Percentiles rank a stretch among this genome's conserved stretches.
Conservation (phyloP, 2,797 vertebrate species). For the Apogon hyalosoma region DNA sequence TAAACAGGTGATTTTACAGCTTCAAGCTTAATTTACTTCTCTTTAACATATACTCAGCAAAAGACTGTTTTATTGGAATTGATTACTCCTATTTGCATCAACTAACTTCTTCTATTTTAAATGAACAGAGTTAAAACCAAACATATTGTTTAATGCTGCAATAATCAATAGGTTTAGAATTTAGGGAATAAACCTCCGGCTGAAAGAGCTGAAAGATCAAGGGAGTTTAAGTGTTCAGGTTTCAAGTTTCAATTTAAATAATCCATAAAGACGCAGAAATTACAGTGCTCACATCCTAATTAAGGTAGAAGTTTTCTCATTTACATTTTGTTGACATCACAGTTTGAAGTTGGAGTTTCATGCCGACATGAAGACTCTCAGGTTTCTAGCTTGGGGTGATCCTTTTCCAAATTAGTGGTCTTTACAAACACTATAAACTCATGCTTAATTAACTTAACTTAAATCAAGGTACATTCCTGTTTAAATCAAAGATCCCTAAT, state of each 20-base stretch:
- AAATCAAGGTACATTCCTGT: slow-evolving; percentile 59
- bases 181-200: no score
- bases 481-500: slow-evolving; percentile 64
- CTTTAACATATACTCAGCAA: background rate
- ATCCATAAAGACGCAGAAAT: no score
- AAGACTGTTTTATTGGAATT: background rate
- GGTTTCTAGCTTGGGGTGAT: slow-evolving; percentile 42
- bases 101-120: background rate
- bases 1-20: slow-evolving; percentile 21
- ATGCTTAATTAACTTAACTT: slow-evolving; percentile 56
- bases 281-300: background rate
- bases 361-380: slow-evolving; percentile 39
- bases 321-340: slow-evolving; percentile 29
- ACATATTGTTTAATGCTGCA: no score
- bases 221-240: no score
- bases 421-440: slow-evolving; percentile 54
- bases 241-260: no score
- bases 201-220: no score
- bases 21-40: background rate
- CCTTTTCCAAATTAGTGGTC: slow-evolving; percentile 32
- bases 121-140: no score
- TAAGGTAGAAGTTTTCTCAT: slow-evolving; percentile 17
- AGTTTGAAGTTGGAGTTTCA: slow-evolving; percentile 15
- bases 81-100: background rate
- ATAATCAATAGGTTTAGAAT: no score